phyloP scores from a whole-genome alignment of 2,888 invertebrate genomes.

The Agelastica alni region DNA sequence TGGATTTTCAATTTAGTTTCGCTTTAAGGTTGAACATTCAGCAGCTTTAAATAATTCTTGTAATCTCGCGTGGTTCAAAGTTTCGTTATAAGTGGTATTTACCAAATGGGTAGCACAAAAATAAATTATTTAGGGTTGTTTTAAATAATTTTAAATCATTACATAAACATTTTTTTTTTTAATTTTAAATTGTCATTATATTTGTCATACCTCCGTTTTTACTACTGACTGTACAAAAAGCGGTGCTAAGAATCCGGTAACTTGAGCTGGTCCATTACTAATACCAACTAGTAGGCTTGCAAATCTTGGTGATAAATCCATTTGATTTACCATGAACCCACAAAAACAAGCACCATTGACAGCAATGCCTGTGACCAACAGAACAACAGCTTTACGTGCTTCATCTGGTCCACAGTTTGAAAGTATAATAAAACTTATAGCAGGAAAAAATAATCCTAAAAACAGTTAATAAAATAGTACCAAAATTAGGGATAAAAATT shows the following conservation, averaged over 20 bases:
- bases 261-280: slow-evolving; percentile 75
- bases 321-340: slow-evolving; percentile 78
- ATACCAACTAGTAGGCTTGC: slow-evolving; percentile 85
- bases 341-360: slow-evolving; percentile 75
- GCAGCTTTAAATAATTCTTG: too few species aligned
- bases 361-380: slow-evolving; percentile 74
- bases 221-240: slow-evolving; percentile 72
- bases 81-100: too few species aligned
- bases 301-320: slow-evolving; percentile 82
- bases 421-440: slow-evolving; percentile 66
- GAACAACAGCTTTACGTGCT: slow-evolving; percentile 64
- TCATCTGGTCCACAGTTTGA: slow-evolving; percentile 55
- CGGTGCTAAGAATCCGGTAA: slow-evolving; percentile 80
- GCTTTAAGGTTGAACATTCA: too few species aligned
- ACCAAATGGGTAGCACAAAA: too few species aligned
- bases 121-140: too few species aligned
- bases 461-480: slow-evolving; percentile 40
- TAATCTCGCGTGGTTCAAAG: too few species aligned
- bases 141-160: too few species aligned
- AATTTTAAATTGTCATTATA: too few species aligned
- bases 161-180: too few species aligned
- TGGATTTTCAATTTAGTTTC: too few species aligned
- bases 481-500: not conserved
- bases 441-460: slow-evolving; percentile 62
- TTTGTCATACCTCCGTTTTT: slow-evolving; percentile 69